Conservation (phyloP, 2,888 invertebrate species). For the Acleris cristana region DNA sequence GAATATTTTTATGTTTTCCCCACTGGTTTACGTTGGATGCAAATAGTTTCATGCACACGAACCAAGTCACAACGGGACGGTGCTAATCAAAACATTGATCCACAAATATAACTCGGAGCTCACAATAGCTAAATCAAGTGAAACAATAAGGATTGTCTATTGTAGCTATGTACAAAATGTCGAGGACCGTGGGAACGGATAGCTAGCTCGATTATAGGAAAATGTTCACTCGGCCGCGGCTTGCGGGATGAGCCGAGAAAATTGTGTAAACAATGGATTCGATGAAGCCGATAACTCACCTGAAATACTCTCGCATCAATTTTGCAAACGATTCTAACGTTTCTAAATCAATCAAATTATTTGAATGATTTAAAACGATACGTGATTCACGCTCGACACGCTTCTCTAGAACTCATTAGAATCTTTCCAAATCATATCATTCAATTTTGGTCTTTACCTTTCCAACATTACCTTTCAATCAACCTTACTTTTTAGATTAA, state of each 20-base stretch:
- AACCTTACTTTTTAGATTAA: slow-evolving; percentile 62
- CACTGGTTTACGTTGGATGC: slow-evolving; percentile 23
- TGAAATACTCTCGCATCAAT: slow-evolving; percentile 36
- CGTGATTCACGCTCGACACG: slow-evolving; percentile 69
- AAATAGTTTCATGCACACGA: slow-evolving; percentile 25
- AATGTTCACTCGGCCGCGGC: slow-evolving; percentile 59
- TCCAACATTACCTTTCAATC: slow-evolving; percentile 72
- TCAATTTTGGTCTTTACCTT: slow-evolving; percentile 80
- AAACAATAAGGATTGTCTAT: slow-evolving; percentile 81
- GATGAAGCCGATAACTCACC: slow-evolving; percentile 47
- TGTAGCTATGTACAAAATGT: slow-evolving; percentile 74
- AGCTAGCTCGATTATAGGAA: slow-evolving; percentile 67
- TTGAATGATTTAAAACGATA: slow-evolving; percentile 38
- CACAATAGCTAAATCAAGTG: slow-evolving; percentile 81
- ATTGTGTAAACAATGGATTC: slow-evolving; percentile 60
- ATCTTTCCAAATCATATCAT: slow-evolving; percentile 68
- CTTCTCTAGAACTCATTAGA: slow-evolving; percentile 62
- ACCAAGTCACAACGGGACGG: slow-evolving; percentile 42
- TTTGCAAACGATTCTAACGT: slow-evolving; percentile 25
- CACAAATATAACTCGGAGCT: slow-evolving; percentile 70
- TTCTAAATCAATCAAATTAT: slow-evolving; percentile 35
- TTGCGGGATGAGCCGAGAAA: slow-evolving; percentile 62
- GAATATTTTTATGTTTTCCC: slow-evolving; percentile 28
- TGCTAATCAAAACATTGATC: slow-evolving; percentile 61
- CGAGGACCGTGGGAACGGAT: slow-evolving; percentile 76